Evolutionary conservation across 1,140 invertebrate species (phyloP).

Genomic region (Diorhabda sublineata): DNA sequence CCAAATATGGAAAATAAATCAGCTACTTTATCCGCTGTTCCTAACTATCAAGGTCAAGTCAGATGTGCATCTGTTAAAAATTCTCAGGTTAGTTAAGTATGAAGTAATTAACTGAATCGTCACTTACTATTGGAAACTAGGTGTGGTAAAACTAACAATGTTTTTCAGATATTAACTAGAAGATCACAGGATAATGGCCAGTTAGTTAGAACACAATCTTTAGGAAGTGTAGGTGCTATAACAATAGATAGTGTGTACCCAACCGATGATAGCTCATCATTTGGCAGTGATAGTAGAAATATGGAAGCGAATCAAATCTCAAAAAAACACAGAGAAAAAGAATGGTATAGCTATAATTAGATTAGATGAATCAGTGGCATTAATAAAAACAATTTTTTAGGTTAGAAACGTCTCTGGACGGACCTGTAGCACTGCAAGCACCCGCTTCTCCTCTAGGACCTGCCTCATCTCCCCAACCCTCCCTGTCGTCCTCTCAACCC

Average conservation of each 20-base stretch:
- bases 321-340: slow-evolving; percentile 48
- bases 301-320: slow-evolving; percentile 34
- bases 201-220: slow-evolving; percentile 56
- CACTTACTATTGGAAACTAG: not conserved
- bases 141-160: not conserved
- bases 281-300: slow-evolving; percentile 41
- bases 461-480: slow-evolving; percentile 34
- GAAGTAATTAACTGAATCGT: not conserved
- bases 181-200: slow-evolving; percentile 51
- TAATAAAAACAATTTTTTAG: slow-evolving; percentile 27
- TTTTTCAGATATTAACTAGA: slow-evolving; percentile 46
- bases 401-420: slow-evolving; percentile 52
- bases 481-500: slow-evolving; percentile 42
- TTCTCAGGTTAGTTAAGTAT: slow-evolving; percentile 35
- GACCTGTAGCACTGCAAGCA: slow-evolving; percentile 40
- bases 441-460: slow-evolving; percentile 50
- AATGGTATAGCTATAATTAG: slow-evolving; percentile 39
- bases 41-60: slow-evolving; percentile 33
- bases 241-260: slow-evolving; percentile 44
- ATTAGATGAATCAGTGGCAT: slow-evolving; percentile 3
- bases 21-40: slow-evolving; percentile 33
- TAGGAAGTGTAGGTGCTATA: slow-evolving; percentile 57
- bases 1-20: slow-evolving; percentile 40
- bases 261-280: slow-evolving; percentile 43
- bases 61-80: slow-evolving; percentile 32